Conservation (phyloP, 2,113 vertebrate genomes). For the Cichladusa arquata region DNA sequence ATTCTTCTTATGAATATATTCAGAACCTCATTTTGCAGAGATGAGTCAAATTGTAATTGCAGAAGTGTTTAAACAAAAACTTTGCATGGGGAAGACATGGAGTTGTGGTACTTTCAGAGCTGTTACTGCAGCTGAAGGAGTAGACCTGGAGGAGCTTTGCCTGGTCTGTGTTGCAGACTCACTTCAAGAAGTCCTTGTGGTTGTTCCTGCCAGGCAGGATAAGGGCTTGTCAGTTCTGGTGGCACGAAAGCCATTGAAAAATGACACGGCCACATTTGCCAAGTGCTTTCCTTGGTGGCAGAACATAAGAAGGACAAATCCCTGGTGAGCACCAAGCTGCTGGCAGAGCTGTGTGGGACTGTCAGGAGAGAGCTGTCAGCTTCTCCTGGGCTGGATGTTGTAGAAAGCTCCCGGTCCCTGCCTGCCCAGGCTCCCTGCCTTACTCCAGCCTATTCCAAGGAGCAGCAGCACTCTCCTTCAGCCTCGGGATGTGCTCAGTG, state of each 20-base stretch:
- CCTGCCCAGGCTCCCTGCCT: not conserved
- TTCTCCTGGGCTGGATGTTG: not conserved
- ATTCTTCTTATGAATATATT: not conserved
- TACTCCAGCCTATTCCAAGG: not conserved
- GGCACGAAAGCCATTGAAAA: not conserved
- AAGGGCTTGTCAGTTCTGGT: not conserved
- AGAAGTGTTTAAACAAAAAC: not conserved
- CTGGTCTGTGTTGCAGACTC: not conserved
- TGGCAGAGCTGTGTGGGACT: not conserved
- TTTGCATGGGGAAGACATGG: not conserved
- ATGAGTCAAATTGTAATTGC: not conserved
- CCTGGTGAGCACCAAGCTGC: rapidly evolving
- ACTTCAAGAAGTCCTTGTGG: not conserved
- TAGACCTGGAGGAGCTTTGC: not conserved
- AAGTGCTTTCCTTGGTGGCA: not conserved
- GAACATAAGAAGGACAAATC: not conserved
- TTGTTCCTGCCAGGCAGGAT: not conserved
- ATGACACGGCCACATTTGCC: not conserved
- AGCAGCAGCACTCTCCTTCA: not conserved
- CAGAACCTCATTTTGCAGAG: not conserved
- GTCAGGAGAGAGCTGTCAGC: not conserved
- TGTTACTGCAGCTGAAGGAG: not conserved
- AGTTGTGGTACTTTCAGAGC: not conserved
- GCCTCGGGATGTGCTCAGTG: rapidly evolving
- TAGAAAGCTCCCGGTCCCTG: not conserved